Base-by-base conservation (phyloP, 1,140 invertebrate species). In the Drosophila tani region DNA sequence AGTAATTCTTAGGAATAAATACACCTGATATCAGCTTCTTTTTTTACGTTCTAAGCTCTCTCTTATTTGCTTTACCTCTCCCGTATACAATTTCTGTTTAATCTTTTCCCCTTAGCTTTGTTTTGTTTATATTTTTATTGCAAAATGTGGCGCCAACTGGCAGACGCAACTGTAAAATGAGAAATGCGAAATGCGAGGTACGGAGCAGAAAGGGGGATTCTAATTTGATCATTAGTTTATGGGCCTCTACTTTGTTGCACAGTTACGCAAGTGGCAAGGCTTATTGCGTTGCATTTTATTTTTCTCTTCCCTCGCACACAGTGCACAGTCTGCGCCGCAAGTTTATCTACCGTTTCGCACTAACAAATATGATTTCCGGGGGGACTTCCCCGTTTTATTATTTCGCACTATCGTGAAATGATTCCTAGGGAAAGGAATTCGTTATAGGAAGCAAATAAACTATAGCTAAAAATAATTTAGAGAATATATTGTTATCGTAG, bases 241-340 rank as follows among this genome's bases (percentile, higher is more conserved):
- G 74, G 68, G 65, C 75, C 71, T 83, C 53, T 75, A 83, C 77
- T 49, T 84, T 83, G 82, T 87, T 86, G 82, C 62, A 57, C 45
- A 66, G 53, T 87, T 87, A 87, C 84, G 83, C 83, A 87, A 87
- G 71, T 74, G 57, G 67, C 40, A 77, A 78, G 47, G 75, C 82
- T 87, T 87, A 87, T 87, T 86, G 82, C 82, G 82, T 87, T 82
- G 73, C 81, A 86, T 81, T 86, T 78, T 70, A 86, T 73, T 82
- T 86, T 49, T 55, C 51, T 15, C 17, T 55, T 71, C 49, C 65
- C 56, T 57, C 6, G 38, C 35, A 43, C 35, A 43, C 17, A 14
- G n/a, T 17, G 24, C 24, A 46, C 50, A 41, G 65, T 49, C 38
- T 19, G 38, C 19, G 27, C 71, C 65, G 64, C 50, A 66, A 67